These are phyloP conservation scores for Eulemur macaco DNA, from an alignment of 2,113 vertebrate species.

Conservation along the genomic window DNA sequence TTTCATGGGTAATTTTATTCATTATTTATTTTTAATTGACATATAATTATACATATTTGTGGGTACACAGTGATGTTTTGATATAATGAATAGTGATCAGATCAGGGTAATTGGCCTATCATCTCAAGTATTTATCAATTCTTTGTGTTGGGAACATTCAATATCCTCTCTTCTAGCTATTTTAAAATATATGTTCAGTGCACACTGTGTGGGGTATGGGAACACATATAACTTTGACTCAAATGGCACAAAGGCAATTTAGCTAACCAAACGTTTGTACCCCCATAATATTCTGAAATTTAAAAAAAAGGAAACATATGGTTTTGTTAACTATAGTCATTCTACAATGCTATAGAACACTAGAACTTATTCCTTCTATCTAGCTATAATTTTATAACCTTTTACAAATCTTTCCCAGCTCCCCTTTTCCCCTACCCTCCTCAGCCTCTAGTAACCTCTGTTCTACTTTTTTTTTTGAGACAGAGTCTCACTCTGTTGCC, in stretches of 20 bases:
- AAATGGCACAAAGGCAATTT: too few relatives aligned
- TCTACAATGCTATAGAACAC: neutral
- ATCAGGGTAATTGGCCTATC: neutral
- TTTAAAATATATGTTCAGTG: neutral
- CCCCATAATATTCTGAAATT: too few relatives aligned
- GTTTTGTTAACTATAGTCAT: neutral
- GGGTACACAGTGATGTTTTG: neutral
- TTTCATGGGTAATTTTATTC: slow-evolving; percentile 21
- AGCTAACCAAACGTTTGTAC: too few relatives aligned
- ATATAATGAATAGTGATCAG: neutral
- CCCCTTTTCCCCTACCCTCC: neutral
- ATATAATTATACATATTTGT: neutral
- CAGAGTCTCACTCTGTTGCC: too few relatives aligned
- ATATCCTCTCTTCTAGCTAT: neutral
- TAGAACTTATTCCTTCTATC: neutral
- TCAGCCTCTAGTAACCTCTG: neutral
- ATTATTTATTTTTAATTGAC: neutral
- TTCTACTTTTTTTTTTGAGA: neutral
- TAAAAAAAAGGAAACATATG: neutral
- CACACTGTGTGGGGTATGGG: too few relatives aligned
- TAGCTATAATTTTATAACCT: neutral
- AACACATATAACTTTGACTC: too few relatives aligned
- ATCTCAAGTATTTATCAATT: neutral
- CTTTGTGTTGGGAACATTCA: neutral
- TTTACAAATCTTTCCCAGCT: neutral